Evolutionary conservation across 2,113 vertebrate genomes (phyloP), one percentile per base, ranked within the genome.

Genomic region (Eira barbara): DNA sequence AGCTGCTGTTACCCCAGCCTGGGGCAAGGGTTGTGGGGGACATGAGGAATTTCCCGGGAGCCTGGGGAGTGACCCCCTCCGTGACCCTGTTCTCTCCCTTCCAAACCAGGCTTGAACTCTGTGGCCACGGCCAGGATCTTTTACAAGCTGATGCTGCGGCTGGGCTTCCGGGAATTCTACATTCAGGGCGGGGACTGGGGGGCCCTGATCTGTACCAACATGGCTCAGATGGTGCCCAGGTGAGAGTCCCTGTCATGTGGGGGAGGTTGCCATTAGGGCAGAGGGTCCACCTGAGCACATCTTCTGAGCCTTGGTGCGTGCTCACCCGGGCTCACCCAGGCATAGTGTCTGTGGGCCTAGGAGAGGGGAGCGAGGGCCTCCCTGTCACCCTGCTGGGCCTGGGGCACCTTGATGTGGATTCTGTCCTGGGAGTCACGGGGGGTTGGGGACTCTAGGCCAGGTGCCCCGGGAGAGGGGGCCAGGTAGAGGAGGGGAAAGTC

Each of bases 141-240:
- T 71, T 99, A 98, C 20, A 99, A 99, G 42, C 52, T 99, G 97
- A 99, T 99, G 99, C 97, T 95, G 63, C 97, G 98, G 4, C 97
- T 99, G 92, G 98, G 98, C 79, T 99, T 99, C 96, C 95, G 31
- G 0, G 95, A 99, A 59, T 99, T 99, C 98, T 99, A 99, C 0
- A 1, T 96, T 4, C 99, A 99, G 93, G 99, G 99, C 0, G 99
- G 99, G 45, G 99, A 99, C 94, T 99, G 98, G 95, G 99, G 99
- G 5, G 96, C 97, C 61, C 85, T 99, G 74, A 98, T 99, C 97
- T 98, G 98, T 84, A 99, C 98, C 95, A 99, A 98, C 94, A 98
- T 99, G 36, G 98, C 99, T 20, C 99, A 99, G 97, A 97, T 99
- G 78, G 99, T 98, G 36, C 99, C 99, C 74, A 97, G n/a, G 99